Base-by-base conservation (phyloP, 2,113 vertebrate genomes). In the Hydrochoerus hydrochaeris region DNA sequence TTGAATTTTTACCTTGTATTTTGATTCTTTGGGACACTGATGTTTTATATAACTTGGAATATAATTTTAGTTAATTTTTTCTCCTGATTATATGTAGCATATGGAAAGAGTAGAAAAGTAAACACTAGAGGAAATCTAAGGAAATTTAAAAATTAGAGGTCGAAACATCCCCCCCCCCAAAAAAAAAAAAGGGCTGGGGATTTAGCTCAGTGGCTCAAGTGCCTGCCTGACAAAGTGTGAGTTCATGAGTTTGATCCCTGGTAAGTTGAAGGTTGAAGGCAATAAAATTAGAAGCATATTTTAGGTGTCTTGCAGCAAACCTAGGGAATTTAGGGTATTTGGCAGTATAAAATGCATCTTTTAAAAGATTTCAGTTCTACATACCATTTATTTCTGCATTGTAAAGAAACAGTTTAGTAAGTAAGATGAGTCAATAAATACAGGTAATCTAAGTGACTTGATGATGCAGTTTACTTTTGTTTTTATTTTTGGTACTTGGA, bases 281-380 rank as follows among this genome's bases (percentile, higher is more conserved):
- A 86, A 49, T 88, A 86, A 85, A 86, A 85, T 92, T 71, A 65
- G 58, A 94, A 90, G 28, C 19, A 73, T 14, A 54, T 92, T 94
- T 80, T 52, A 92, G n/a, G 12, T 46, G 13, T 82, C 17, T 81
- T 75, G 20, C 6, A 88, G 35, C 80, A 49, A 91, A 19, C 30
- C 46, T 20, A 90, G n/a, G 46, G 11, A 94, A 85, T 90, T 86
- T 62, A 77, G 41, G 28, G 38, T 7, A 85, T 71, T n/a, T 49
- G 19, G 62, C 75, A 4, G 28, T 20, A 57, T n/a, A 82, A 46
- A 52, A 35, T 7, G 57, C 35, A 49, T 32, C 14, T 94, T 90
- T 96, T 71, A 71, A 49, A 69, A 57, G 19, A 49, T 80, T n/a
- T 65, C 2, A 32, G 22, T 62, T 95, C 83, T 67, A 20, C 35